Base-by-base conservation (phyloP, 2,113 vertebrate genomes). In the Aphyosemion australe region DNA sequence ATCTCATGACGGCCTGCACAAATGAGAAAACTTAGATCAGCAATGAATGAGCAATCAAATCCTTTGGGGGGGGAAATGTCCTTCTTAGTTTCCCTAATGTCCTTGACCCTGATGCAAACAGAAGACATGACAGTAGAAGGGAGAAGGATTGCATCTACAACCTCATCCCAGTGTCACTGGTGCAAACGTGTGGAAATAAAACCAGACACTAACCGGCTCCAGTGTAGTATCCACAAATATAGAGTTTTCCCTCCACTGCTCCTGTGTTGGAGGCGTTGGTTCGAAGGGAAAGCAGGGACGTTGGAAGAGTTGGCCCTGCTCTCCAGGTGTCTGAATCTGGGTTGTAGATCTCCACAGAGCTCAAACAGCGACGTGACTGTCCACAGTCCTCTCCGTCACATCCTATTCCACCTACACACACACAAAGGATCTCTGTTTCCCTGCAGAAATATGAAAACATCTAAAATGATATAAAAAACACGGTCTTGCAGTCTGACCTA, bases 311-410 rank as follows among this genome's bases (percentile, higher is more conserved):
- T 1, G 95, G 93, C 4, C 96, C 95, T 0, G 90, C 85, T 65
- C 95, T 93, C 96, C 96, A 97, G 21, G 93, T 94, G 75, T 96
- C 93, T 67, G 93, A 90, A 1, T 96, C 95, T 0, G 94, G 90
- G 65, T 95, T 96, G 67, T 97, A 96, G 74, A 98, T 95, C 84
- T 97, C 96, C 76, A 97, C 94, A 0, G 83, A 90, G 68, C 95
- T 95, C 1, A 97, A 93, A 61, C 94, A 96, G 69, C 92, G 92
- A 12, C 95, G 93, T 10, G 93, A 93, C 75, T 98, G 96, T 54
- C 96, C 95, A 54, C 71, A 82, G 83, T 97, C 96, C 11, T 62
- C 89, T 46, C 95, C 95, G n/a, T 91, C 72, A 48, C 96, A 97
- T 26, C 96, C 96, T 65, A 97, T 97, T 55, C 96, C 96, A 76